Evolutionary conservation across 1,140 invertebrate genomes (phyloP).

Genomic region (Halyomorpha halys): DNA sequence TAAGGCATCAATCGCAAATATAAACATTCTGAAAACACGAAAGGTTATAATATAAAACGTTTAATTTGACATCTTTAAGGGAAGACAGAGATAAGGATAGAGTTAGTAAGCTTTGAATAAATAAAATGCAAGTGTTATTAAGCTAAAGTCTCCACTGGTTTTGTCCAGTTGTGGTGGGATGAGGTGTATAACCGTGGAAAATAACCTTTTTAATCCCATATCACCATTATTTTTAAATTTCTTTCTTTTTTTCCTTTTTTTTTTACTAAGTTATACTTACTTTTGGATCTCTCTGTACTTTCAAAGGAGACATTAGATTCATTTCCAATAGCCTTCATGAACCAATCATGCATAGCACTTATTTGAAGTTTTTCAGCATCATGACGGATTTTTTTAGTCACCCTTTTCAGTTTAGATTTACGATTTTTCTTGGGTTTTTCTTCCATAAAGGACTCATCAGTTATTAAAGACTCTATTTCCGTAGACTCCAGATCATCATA

Average conservation of each 20-base stretch:
- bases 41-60: no score
- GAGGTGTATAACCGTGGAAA: neutral
- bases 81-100: no score
- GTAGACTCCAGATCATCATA: conserved; percentile 22
- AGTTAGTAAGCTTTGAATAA: neutral
- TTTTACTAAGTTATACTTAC: neutral
- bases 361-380: conserved; percentile 30
- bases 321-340: conserved; percentile 29
- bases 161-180: neutral
- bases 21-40: no score
- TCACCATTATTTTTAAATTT: neutral
- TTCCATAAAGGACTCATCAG: conserved; percentile 21
- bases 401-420: conserved; percentile 29
- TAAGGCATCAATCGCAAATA: no score
- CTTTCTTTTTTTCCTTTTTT: neutral
- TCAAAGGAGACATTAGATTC: conserved; percentile 28
- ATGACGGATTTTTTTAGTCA: conserved; percentile 28
- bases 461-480: conserved; percentile 18
- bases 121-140: neutral
- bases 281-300: conserved; percentile 21
- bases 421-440: conserved; percentile 26
- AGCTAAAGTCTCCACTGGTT: conserved; percentile 8
- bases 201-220: neutral
- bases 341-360: conserved; percentile 30
- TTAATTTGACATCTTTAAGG: no score